These are phyloP conservation scores for Adelosebastes latens DNA, from an alignment of 2,797 vertebrate genomes.

Conservation along the genomic window DNA sequence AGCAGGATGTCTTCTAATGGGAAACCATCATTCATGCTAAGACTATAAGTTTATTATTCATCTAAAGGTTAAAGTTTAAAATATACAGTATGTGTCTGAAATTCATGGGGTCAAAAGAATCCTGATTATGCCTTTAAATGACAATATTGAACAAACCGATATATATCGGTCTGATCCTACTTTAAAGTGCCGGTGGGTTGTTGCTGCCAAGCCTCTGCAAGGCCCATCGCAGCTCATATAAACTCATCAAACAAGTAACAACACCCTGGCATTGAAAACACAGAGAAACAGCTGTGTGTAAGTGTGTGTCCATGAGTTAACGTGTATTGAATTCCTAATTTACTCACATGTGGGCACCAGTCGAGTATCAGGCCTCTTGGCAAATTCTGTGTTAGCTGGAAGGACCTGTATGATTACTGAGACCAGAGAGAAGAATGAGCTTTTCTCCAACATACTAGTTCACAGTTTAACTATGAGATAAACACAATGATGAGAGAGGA, in stretches of 20 bases:
- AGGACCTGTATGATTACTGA: constrained; percentile 29
- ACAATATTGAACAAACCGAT: background rate
- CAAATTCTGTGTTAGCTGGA: constrained; percentile 35
- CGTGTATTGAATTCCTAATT: constrained; percentile 38
- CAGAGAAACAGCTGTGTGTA: constrained; percentile 58
- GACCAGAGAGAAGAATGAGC: constrained; percentile 21
- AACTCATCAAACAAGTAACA: constrained; percentile 69
- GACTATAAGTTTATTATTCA: background rate
- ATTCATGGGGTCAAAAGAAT: background rate
- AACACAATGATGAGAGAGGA: constrained; percentile 75
- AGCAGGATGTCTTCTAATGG: background rate
- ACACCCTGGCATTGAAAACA: constrained; percentile 50
- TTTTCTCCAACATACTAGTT: constrained; percentile 45
- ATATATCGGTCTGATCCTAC: background rate
- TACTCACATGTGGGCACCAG: constrained; percentile 69
- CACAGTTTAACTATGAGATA: constrained; percentile 46
- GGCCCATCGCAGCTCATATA: constrained; percentile 54
- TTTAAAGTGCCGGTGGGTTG: constrained; percentile 35
- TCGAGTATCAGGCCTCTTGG: constrained; percentile 29
- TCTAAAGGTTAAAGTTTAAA: background rate
- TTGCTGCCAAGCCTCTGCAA: constrained; percentile 53
- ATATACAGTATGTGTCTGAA: background rate
- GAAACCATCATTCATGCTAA: background rate
- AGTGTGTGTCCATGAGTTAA: constrained; percentile 29
- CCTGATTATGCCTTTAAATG: background rate